Evolutionary conservation across 2,113 vertebrate genomes (phyloP), one percentile per base, ranked within the genome.

Genomic region (Mesembrinibis cayennensis): DNA sequence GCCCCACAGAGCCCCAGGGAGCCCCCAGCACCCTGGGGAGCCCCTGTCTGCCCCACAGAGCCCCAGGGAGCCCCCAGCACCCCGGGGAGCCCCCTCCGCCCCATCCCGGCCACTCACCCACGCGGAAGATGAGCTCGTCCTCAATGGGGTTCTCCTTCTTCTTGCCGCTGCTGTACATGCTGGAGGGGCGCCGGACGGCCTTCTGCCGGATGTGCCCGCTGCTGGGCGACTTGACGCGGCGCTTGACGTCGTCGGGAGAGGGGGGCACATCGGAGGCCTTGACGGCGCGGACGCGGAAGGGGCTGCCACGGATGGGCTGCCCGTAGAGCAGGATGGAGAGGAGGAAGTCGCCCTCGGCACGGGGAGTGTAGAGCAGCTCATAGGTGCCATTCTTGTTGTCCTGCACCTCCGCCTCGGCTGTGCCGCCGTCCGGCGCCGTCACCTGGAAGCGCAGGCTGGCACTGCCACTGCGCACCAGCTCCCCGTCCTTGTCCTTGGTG

Each of bases 361-460:
- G 98, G 0, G 99, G 96, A 0, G 98, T 99, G 98, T 99, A 99
- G 66, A 98, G 98, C 91, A 99, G 98, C 98, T 99, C 99, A 0
- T 99, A 99, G 0, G 99, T 99, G 74, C 99, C 99, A 0, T 99
- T 99, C 97, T 99, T 99, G 98, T 99, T 99, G 98, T 99, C 99
- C 76, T 98, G 97, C 73, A 99, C 98, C 5, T 99, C 99, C 0
- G 97, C 95, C 3, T 99, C 98, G 0, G 98, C 89, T 11, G 91
- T 97, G 2, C 77, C 74, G 8, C 99, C 98, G 0, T 99, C 99
- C 0, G 98, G 98, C 2, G 97, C 98, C 0, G 97, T 94, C 69
- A 99, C 98, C 89, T 98, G 98, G 0, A 99, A 99, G 52, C 97
- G 98, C 45, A 99, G 98, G 82, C 97, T 97, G 2, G 99, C 99